Percentiles rank a stretch among this genome's conserved stretches.
These are phyloP conservation scores for Pasiphila rectangulata DNA, from an alignment of 2,888 invertebrate genomes.

Conservation along the genomic window DNA sequence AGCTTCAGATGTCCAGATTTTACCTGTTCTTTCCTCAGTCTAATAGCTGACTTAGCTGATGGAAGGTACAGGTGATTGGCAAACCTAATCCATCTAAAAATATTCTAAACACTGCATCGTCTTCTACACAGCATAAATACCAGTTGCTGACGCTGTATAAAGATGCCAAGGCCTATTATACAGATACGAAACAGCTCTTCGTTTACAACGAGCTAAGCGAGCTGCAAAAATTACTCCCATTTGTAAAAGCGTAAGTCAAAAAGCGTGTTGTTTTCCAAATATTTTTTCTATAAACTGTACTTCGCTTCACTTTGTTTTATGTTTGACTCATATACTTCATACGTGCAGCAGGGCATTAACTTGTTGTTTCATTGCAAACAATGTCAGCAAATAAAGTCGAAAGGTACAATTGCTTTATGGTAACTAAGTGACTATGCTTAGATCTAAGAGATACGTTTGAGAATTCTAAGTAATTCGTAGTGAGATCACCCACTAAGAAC, in stretches of 20 bases:
- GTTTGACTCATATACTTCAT: constrained; percentile 68
- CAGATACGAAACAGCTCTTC: no score
- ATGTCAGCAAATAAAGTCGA: constrained; percentile 46
- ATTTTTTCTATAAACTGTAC: constrained; percentile 13
- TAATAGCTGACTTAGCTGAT: no score
- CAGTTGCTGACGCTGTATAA: no score
- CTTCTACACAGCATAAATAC: no score
- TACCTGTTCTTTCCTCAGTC: no score
- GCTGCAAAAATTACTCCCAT: no score
- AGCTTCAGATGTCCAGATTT: no score
- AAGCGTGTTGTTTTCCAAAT: constrained; percentile 30
- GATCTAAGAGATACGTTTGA: constrained; percentile 26
- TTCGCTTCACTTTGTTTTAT: constrained; percentile 52
- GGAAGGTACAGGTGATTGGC: no score
- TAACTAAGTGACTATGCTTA: constrained; percentile 20
- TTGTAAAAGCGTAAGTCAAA: background rate
- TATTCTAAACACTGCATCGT: no score
- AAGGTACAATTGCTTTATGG: constrained; percentile 24
- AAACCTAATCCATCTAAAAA: no score
- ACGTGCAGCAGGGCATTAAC: constrained; percentile 73
- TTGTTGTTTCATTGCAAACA: constrained; percentile 70
- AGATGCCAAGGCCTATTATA: no score
- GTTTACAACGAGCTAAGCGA: no score
- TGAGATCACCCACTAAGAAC: constrained; percentile 25
- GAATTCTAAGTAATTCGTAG: constrained; percentile 26